These are phyloP conservation scores for Polypedilum vanderplanki DNA, from an alignment of 1,140 invertebrate genomes.

Conservation along the genomic window DNA sequence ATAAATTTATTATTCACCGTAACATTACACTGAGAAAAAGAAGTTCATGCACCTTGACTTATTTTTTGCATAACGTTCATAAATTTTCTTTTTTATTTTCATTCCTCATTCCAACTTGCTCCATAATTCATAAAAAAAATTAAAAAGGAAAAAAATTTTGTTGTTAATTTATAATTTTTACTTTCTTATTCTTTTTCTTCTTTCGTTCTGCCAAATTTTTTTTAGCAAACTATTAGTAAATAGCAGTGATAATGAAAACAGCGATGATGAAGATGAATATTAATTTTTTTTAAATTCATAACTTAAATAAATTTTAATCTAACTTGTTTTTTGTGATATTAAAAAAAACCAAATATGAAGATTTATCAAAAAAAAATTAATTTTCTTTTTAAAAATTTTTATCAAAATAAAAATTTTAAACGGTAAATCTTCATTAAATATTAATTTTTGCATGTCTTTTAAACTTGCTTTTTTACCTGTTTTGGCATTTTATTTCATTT, in stretches of 20 bases:
- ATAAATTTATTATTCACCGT: no score
- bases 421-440: neutral
- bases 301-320: neutral
- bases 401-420: neutral
- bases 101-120: neutral
- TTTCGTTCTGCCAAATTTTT: neutral
- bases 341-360: neutral
- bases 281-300: conserved; percentile 26
- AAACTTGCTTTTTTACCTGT: neutral
- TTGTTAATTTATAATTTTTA: conserved; percentile 26
- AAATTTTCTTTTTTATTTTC: neutral
- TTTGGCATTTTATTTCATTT: neutral
- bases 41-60: neutral
- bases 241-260: conserved; percentile 3
- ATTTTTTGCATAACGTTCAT: neutral
- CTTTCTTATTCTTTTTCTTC: conserved; percentile 22
- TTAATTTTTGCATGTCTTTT: neutral
- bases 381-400: neutral
- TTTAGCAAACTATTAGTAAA: conserved; percentile 27
- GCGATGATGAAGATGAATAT: conserved; percentile 20
- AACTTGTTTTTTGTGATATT: neutral
- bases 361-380: neutral
- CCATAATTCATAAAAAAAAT: neutral
- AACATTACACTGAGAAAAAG: no score
- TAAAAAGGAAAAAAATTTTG: neutral